phyloP scores from a whole-genome alignment of 1,140 invertebrate species.

The Nautilus pompilius region DNA sequence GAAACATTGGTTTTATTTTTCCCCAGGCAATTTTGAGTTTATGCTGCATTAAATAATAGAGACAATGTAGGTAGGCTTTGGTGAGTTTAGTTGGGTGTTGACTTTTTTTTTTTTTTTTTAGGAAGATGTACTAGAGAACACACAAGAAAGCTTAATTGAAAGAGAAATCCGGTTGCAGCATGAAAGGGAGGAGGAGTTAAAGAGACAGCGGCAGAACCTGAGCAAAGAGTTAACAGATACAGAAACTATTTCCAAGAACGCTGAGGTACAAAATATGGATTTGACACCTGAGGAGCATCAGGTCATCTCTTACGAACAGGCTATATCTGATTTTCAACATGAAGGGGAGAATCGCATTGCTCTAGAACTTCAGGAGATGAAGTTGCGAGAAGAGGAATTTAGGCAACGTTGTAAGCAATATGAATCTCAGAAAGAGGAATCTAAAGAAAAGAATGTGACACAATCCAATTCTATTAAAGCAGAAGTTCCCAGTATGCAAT shows the following conservation, averaged over 20 bases:
- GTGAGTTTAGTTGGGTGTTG: neutral
- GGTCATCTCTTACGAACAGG: conserved; percentile 35
- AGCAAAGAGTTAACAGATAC: too few relatives aligned
- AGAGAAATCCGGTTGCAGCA: conserved; percentile 54
- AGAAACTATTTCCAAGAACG: too few relatives aligned
- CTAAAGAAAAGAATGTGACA: neutral
- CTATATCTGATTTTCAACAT: conserved; percentile 26
- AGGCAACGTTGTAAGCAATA: too few relatives aligned
- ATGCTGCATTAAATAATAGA: too few relatives aligned
- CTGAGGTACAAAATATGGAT: conserved; percentile 21
- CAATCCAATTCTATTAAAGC: too few relatives aligned
- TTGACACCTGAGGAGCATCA: conserved; percentile 20
- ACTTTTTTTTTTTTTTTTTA: conserved; percentile 8
- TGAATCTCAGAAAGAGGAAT: conserved; percentile 28
- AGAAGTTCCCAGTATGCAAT: conserved; percentile 20
- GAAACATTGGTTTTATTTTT: too few relatives aligned
- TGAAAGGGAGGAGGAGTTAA: conserved; percentile 50
- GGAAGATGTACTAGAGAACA: conserved; percentile 10
- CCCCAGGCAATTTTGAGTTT: too few relatives aligned
- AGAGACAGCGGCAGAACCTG: conserved; percentile 18
- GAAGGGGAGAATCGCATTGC: conserved; percentile 56
- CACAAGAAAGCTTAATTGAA: conserved; percentile 52
- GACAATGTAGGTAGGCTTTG: neutral
- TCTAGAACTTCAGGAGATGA: conserved; percentile 55
- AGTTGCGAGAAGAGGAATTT: conserved; percentile 57